Evolutionary conservation across 2,113 vertebrate genomes (phyloP).

Genomic region (Orthonyx spaldingii): DNA sequence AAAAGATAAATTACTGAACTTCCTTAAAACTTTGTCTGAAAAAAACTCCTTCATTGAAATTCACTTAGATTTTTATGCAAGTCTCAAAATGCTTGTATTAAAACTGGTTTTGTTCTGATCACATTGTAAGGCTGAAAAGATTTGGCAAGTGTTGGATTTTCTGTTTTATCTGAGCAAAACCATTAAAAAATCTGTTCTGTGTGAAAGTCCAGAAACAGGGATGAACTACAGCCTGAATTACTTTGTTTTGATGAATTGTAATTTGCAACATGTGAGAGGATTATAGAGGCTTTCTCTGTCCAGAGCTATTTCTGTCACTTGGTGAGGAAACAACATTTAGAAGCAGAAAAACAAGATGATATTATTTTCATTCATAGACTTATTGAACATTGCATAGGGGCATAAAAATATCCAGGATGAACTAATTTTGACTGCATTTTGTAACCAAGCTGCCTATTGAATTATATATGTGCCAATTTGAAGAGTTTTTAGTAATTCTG

Average conservation of each 20-base stretch:
- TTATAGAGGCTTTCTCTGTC: slow-evolving; percentile 1
- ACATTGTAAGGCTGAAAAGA: background rate
- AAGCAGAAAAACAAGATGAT: background rate
- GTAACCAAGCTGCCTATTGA: background rate
- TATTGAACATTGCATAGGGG: background rate
- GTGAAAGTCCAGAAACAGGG: background rate
- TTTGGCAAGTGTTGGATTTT: background rate
- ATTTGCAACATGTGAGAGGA: background rate
- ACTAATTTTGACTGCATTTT: background rate
- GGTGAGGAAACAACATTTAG: background rate
- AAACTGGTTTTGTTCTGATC: background rate
- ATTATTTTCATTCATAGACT: background rate
- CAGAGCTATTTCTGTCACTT: background rate
- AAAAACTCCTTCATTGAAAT: background rate
- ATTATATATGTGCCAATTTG: background rate
- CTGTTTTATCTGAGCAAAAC: slow-evolving; percentile 25
- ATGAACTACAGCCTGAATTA: background rate
- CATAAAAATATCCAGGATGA: background rate
- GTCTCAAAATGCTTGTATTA: background rate
- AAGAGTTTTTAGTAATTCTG: background rate
- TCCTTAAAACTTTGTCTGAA: background rate
- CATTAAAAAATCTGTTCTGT: slow-evolving; percentile 11
- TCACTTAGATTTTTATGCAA: background rate
- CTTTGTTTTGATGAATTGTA: background rate
- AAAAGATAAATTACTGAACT: background rate